Evolutionary conservation across 2,113 vertebrate genomes (phyloP).

Genomic region (Gasterosteus nipponicus): DNA sequence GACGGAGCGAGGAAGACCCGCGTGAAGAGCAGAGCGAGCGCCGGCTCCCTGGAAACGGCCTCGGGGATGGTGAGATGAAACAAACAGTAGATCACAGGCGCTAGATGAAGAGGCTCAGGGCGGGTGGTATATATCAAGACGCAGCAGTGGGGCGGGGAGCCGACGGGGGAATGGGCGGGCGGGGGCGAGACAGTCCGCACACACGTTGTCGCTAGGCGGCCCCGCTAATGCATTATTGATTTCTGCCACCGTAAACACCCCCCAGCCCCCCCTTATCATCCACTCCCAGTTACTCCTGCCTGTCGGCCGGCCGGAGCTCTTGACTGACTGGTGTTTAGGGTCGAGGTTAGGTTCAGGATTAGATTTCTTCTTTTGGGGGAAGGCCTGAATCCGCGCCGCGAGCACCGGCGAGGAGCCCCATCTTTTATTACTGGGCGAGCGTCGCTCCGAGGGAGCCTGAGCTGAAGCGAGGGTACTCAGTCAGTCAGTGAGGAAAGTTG

Average conservation of each 20-base stretch:
- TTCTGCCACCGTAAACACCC: constrained; percentile 55
- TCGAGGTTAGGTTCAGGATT: constrained; percentile 17
- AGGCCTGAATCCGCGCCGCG: background rate
- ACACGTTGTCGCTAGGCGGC: constrained; percentile 39
- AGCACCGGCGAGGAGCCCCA: constrained; percentile 2
- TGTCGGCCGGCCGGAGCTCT: constrained; percentile 23
- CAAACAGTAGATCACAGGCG: constrained; percentile 63
- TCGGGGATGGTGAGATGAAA: constrained; percentile 55
- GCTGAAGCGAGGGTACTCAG: constrained; percentile 2
- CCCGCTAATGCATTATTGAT: constrained; percentile 71
- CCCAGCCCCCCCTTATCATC: constrained; percentile 11
- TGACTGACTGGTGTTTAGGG: constrained; percentile 15
- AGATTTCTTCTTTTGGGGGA: background rate
- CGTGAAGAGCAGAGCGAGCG: constrained; percentile 27
- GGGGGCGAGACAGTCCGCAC: constrained; percentile 45
- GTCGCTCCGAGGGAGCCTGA: background rate
- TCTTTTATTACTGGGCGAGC: constrained; percentile 30
- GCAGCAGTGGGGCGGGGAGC: constrained; percentile 30
- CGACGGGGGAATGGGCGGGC: constrained; percentile 9
- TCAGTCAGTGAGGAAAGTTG: constrained; percentile 15
- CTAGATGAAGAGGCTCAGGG: constrained; percentile 57
- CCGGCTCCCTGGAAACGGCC: constrained; percentile 49
- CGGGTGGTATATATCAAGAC: constrained; percentile 53
- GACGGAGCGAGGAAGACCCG: constrained; percentile 27
- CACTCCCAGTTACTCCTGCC: constrained; percentile 31